Evolutionary conservation across 2,888 invertebrate species (phyloP), one percentile per base, ranked within the genome.

Genomic region (Dioctria linearis): DNA sequence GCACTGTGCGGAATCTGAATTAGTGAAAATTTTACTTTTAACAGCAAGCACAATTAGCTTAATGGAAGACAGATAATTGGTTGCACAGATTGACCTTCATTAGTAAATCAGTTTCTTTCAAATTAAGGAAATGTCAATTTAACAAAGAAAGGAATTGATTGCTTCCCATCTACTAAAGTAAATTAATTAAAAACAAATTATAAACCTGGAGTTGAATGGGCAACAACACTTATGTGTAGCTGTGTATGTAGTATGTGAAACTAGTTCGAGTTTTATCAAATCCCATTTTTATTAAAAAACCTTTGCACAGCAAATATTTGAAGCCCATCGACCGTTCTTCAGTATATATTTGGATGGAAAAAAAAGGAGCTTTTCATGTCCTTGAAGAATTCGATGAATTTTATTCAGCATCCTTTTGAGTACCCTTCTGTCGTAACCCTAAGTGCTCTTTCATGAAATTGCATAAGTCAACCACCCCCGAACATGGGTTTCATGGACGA

Each of bases 391-490:
- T 39, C 40, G 63, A 63, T n/a, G 43, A 63, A 61, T 59, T 76
- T 46, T 51, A 76, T 63, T 76, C 63, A 76, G 63, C 46, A 63
- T 76, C 63, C 46, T 25, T 59, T 63, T 49, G 49, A 76, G 76
- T 25, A 76, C 49, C 43, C 61, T 76, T 40, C 5, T 46, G 49
- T 63, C 63, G 63, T 25, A 76, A 63, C 39, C 59, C 46, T 43
- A 75, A 75, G 75, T 76, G 76, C 76, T 76, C 61, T 63, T 43
- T 76, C 40, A 51, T 76, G 76, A 63, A 76, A 76, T 76, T 76
- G 76, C 76, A 76, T 76, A 63, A 76, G 63, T 76, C 63, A 8
- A 54, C 11, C 25, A 25, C 25, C 25, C 25, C 25, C 25, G 25
- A 25, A 25, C 25, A 25, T 25, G 0, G 25, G 25, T 25, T 25